Conservation (phyloP, 2,113 vertebrate species). For the Oxyruncus cristatus region DNA sequence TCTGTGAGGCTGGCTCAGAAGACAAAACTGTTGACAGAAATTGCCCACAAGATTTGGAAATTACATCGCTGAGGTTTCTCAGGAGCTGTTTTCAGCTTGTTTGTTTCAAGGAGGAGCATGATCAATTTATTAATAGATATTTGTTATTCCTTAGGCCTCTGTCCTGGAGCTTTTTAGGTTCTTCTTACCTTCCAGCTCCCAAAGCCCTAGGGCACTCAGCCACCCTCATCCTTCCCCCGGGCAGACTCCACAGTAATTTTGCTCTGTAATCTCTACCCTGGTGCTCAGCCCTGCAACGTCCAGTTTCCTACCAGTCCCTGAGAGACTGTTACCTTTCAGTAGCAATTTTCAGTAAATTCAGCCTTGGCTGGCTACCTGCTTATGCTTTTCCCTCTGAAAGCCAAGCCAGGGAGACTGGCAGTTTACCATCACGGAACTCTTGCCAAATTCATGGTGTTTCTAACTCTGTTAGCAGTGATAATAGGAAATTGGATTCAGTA, state of each 20-base stretch:
- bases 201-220: background rate
- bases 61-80: background rate
- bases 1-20: background rate
- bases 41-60: background rate
- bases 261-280: background rate
- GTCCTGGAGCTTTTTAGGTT: background rate
- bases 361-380: background rate
- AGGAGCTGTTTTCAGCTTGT: background rate
- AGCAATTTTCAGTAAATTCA: background rate
- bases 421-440: background rate
- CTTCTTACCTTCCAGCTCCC: background rate
- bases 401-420: background rate
- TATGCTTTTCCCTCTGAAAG: background rate
- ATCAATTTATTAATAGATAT: background rate
- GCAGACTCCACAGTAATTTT: background rate
- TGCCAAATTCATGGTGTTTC: conserved; percentile 23
- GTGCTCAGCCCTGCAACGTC: background rate
- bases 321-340: background rate
- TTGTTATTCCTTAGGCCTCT: background rate
- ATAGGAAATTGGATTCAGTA: background rate
- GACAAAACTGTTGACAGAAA: background rate
- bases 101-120: background rate
- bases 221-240: background rate
- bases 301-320: background rate
- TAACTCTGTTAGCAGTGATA: background rate